A percentile compares a stretch with the other conserved stretches of the same genome.
Conservation (phyloP, 1,140 invertebrate species). For the Ceratina calcarata region DNA sequence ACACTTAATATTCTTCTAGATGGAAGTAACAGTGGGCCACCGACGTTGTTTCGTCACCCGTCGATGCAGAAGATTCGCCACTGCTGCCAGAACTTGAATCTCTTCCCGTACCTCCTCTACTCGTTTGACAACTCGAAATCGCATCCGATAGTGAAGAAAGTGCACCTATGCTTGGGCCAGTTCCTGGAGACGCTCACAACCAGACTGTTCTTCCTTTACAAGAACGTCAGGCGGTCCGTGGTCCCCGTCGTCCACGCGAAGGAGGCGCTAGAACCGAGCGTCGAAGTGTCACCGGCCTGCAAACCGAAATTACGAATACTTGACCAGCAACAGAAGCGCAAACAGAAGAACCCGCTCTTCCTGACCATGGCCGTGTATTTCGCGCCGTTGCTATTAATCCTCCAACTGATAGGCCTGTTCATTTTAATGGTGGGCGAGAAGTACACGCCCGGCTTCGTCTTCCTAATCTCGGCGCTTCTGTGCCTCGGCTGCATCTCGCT, state of each 20-base stretch:
- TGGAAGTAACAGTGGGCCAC: slow-evolving; percentile 73
- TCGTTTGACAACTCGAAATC: slow-evolving; percentile 76
- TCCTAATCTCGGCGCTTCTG: slow-evolving; percentile 70
- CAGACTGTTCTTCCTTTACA: slow-evolving; percentile 68
- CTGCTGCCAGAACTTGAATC: slow-evolving; percentile 78
- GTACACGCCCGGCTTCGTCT: slow-evolving; percentile 76
- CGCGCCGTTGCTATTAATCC: slow-evolving; percentile 68
- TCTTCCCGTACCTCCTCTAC: slow-evolving; percentile 76
- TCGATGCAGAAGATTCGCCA: slow-evolving; percentile 78
- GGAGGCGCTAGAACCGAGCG: background rate
- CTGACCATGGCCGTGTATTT: slow-evolving; percentile 71
- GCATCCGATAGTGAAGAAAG: slow-evolving; percentile 70
- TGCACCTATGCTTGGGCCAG: slow-evolving; percentile 68
- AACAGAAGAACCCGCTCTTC: slow-evolving; percentile 49
- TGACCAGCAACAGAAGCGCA: slow-evolving; percentile 58
- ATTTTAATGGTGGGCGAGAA: slow-evolving; percentile 69
- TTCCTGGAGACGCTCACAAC: slow-evolving; percentile 65
- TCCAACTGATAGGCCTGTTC: slow-evolving; percentile 68
- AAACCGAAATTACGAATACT: slow-evolving; percentile 14
- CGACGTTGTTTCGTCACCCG: slow-evolving; percentile 71
- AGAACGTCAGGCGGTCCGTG: slow-evolving; percentile 54
- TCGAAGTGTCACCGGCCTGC: background rate
- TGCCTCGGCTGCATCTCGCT: slow-evolving; percentile 72
- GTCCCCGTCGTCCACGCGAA: slow-evolving; percentile 39
- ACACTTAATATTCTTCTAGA: slow-evolving; percentile 61